A percentile compares a stretch with the other conserved stretches of the same genome.
These are phyloP conservation scores for Myzus persicae DNA, from an alignment of 1,140 invertebrate genomes.

Conservation along the genomic window DNA sequence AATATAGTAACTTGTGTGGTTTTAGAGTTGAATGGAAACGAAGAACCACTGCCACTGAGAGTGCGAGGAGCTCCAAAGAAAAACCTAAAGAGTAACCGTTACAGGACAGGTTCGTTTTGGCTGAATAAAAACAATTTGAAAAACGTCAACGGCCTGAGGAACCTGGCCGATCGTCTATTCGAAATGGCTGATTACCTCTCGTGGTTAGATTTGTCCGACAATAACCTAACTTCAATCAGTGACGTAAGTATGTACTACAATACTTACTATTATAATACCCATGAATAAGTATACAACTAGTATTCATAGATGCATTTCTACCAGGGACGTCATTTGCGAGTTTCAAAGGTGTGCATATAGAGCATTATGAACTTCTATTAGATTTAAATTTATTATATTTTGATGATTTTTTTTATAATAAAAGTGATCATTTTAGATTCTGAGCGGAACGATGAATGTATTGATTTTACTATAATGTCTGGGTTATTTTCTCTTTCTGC, in stretches of 20 bases:
- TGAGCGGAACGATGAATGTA: too few relatives aligned
- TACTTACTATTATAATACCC: too few relatives aligned
- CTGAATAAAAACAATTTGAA: constrained; percentile 39
- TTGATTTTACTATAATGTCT: too few relatives aligned
- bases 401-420: too few relatives aligned
- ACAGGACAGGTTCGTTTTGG: constrained; percentile 44
- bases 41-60: neutral
- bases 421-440: too few relatives aligned
- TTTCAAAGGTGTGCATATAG: too few relatives aligned
- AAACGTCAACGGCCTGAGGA: constrained; percentile 36
- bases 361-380: too few relatives aligned
- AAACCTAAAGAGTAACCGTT: neutral
- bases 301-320: too few relatives aligned
- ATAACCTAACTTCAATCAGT: neutral
- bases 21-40: constrained; percentile 27
- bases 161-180: neutral
- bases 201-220: constrained; percentile 41
- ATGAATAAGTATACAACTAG: too few relatives aligned
- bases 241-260: constrained; percentile 23
- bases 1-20: neutral
- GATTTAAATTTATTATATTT: too few relatives aligned
- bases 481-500: too few relatives aligned
- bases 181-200: constrained; percentile 26
- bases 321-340: too few relatives aligned
- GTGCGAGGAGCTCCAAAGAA: neutral